Evolutionary conservation across 64 coral and sea anemone species (phyloP), one percentile per base, ranked within the genome.

Genomic region (Cladopsammia gracilis): DNA sequence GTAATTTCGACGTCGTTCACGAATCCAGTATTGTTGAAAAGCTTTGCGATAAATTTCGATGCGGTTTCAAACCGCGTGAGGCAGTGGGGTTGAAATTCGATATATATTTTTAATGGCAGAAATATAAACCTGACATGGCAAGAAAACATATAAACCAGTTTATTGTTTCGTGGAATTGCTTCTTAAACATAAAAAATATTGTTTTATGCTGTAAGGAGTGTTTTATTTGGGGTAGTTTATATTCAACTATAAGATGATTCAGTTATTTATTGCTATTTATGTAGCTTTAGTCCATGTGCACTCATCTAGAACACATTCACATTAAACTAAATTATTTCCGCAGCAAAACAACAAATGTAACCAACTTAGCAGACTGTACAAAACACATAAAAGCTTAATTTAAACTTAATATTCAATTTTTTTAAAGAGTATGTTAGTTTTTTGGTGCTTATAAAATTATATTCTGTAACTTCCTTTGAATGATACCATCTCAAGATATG

Each of bases 11-110:
- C 11, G 7, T 4, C 8, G 10, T 10, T n/a, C n/a, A n/a, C n/a
- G 7, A 83, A 20, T 48, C 44, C 7, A 22, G 14, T 49, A 64
- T 65, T 66, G 19, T 66, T 34, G 19, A 19, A 50, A 49, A 19
- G 24, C 25, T 48, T 64, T 0, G 34, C 18, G 11, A 65, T 83
- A n/a, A n/a, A n/a, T n/a, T 83, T 83, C 25, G 13, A 20, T 34
- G 6, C 47, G 34, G 70, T 7, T 64, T 64, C 6, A 48, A 24
- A 48, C 11, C 20, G 45, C 46, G 52, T n/a, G 25, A 81, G 34
- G 62, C 78, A 62, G 78, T 14, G 58, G 25, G 78, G 20, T 44
- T 65, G 60, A 64, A 48, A 83, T 83, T 66, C 44, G 60, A 83
- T 65, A 66, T 83, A 54, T 7, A 67, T 24, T 50, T 83, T 65